Percentiles rank a stretch among this genome's conserved stretches.
Conservation (phyloP, 2,888 invertebrate species). For the Drosophila multiciliata region DNA sequence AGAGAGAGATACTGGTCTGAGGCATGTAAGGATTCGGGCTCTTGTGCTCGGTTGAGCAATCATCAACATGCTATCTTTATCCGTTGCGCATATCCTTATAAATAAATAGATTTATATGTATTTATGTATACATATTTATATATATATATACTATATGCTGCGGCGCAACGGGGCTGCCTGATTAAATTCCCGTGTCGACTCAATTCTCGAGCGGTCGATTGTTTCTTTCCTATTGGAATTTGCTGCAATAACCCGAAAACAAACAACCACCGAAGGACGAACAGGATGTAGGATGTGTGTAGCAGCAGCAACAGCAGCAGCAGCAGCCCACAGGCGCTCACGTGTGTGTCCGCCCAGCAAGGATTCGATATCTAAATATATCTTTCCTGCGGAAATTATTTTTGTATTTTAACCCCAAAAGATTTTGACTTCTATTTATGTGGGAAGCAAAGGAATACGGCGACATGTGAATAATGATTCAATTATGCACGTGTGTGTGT, state of each 20-base stretch:
- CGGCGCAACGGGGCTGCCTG: constrained; percentile 62
- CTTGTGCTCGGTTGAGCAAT: constrained; percentile 34
- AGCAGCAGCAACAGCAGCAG: neutral
- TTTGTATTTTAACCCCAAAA: constrained; percentile 76
- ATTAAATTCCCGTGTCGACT: constrained; percentile 81
- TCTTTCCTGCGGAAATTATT: constrained; percentile 68
- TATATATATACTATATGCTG: constrained; percentile 6
- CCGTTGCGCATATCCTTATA: constrained; percentile 48
- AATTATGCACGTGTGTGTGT: constrained; percentile 60
- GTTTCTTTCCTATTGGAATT: constrained; percentile 78
- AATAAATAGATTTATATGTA: neutral
- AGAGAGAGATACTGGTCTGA: neutral
- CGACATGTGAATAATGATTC: constrained; percentile 61
- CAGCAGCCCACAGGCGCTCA: constrained; percentile 58
- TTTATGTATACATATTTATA: neutral
- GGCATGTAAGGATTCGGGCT: constrained; percentile 1
- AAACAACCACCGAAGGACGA: constrained; percentile 29
- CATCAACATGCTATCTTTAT: constrained; percentile 80
- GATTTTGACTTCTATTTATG: constrained; percentile 65
- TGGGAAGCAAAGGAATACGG: constrained; percentile 3
- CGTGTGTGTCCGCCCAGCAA: constrained; percentile 68
- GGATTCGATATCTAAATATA: constrained; percentile 37
- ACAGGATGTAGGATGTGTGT: constrained; percentile 7
- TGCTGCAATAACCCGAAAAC: constrained; percentile 28
- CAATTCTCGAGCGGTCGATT: constrained; percentile 52